Base-by-base conservation (phyloP, 2,113 vertebrate genomes). In the Sisor rabdophorus region DNA sequence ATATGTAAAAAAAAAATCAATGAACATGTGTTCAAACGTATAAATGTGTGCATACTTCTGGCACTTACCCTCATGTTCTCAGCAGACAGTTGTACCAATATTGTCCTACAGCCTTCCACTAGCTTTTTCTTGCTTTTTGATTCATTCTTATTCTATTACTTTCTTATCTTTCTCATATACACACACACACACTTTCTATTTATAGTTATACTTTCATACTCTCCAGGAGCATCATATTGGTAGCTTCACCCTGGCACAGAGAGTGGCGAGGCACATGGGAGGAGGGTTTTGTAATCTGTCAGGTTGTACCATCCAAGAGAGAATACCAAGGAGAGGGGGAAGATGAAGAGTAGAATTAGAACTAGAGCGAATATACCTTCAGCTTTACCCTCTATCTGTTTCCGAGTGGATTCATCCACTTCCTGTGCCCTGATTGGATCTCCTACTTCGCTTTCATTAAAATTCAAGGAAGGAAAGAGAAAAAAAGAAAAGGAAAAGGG, bases 261-360 rank as follows among this genome's bases (percentile, higher is more conserved):
- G 87, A 93, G 88, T 89, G 85, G 89, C 85, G 88, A 89, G 88
- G 88, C 88, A 88, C 91, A 91, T 92, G 87, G 91, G 93, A 93
- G 90, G 92, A 92, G 92, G 89, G 91, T 92, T 93, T 94, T 95
- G 93, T 95, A 95, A 93, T 91, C 92, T 90, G 88, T 89, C 89
- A 93, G 93, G 92, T 93, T 87, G 91, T 92, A 94, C 94, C 94
- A 94, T 90, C 90, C 84, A 81, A 48, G 54, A 68, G 58, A 83
- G 76, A 68, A 55, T 53, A 84, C 80, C 79, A 79, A 76, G 77
- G 59, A 79, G 79, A 81, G 85, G 79, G 65, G 80, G 53, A 73
- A 70, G 69, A 53, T 59, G 54, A 48, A 36, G 52, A 76, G 74
- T 61, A 47, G 68, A 55, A 30, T 36, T 48, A 63, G 44, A 55